Evolutionary conservation across 2,888 invertebrate genomes (phyloP).

Genomic region (Meteorus cinctellus): DNA sequence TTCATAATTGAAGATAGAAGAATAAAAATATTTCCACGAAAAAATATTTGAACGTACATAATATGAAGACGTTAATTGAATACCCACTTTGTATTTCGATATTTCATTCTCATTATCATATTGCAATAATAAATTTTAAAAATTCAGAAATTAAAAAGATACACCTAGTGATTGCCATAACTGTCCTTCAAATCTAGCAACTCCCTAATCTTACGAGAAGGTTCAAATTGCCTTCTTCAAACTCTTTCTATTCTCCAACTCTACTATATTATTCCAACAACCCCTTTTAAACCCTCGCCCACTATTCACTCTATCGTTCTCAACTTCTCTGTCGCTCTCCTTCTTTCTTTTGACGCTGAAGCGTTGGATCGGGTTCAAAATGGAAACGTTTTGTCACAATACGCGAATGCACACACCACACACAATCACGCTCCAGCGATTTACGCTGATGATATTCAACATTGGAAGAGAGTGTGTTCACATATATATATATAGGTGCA

Average conservation of each 20-base stretch:
- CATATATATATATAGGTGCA: neutral
- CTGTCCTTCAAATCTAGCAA: no score
- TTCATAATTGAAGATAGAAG: no score
- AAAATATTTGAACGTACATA: no score
- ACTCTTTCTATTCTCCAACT: neutral
- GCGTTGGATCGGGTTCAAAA: constrained; percentile 43
- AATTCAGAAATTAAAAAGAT: no score
- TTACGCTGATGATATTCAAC: constrained; percentile 44
- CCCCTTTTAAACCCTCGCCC: neutral
- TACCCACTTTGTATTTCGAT: no score
- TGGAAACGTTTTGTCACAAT: constrained; percentile 39
- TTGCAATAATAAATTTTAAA: no score
- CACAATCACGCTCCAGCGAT: constrained; percentile 29
- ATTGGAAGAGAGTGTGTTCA: constrained; percentile 6
- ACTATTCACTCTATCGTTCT: neutral
- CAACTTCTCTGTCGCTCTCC: neutral
- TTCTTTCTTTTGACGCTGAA: constrained; percentile 6
- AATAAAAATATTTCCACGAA: no score
- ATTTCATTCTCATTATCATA: no score
- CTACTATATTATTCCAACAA: neutral
- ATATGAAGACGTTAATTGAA: no score
- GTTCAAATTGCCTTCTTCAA: no score
- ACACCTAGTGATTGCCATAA: no score
- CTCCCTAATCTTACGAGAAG: no score
- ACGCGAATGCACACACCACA: constrained; percentile 22